Conservation (phyloP, 2,113 vertebrate species). For the Anser cygnoides region DNA sequence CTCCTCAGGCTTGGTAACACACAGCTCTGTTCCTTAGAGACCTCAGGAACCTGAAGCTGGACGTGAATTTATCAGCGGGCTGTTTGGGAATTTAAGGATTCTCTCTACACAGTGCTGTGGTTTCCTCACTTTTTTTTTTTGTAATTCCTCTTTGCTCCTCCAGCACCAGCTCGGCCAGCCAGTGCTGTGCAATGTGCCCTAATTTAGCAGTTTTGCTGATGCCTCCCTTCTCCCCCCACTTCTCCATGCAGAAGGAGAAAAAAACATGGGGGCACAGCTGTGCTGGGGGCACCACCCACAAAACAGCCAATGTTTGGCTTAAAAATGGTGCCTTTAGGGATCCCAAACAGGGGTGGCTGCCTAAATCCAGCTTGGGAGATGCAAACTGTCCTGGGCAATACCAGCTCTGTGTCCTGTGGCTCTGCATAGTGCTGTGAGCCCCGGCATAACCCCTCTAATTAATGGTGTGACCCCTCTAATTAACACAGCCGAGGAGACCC, state of each 20-base stretch:
- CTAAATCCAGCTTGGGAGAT: neutral
- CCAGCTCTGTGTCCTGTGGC: neutral
- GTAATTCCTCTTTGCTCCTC: neutral
- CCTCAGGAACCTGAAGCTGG: neutral
- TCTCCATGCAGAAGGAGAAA: neutral
- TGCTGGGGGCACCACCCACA: neutral
- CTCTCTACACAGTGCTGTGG: neutral
- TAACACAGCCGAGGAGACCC: neutral
- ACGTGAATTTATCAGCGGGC: neutral
- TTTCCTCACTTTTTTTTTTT: neutral
- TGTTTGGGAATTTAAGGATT: neutral
- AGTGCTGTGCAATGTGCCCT: neutral
- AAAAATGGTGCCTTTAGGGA: neutral
- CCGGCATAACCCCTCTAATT: neutral
- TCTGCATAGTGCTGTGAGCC: neutral
- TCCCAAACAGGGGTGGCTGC: neutral
- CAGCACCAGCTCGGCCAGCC: neutral
- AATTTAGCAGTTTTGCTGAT: constrained; percentile 24
- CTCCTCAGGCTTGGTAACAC: neutral
- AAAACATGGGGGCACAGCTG: neutral
- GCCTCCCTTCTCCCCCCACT: neutral
- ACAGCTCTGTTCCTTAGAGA: neutral
- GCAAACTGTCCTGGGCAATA: neutral
- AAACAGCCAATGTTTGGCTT: neutral
- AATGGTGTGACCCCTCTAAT: neutral